Conservation (phyloP, 1,140 invertebrate genomes). For the Halesus radiatus region DNA sequence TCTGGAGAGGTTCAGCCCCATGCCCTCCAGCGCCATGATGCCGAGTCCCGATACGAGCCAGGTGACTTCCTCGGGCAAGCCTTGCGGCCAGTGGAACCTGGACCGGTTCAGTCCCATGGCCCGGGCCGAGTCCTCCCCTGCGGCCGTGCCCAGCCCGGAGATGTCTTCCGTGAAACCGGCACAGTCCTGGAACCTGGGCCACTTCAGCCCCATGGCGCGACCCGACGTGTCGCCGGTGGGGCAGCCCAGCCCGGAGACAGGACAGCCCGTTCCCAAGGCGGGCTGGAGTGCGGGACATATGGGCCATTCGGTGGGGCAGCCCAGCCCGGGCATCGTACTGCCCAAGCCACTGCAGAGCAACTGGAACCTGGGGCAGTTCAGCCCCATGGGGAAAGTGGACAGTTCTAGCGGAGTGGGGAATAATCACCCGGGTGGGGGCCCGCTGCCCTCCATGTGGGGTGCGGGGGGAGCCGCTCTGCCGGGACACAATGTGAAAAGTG, state of each 20-base stretch:
- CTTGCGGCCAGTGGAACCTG: slow-evolving; percentile 53
- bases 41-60: slow-evolving; percentile 58
- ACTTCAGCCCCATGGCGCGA: slow-evolving; percentile 65
- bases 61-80: slow-evolving; percentile 50
- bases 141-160: slow-evolving; percentile 67
- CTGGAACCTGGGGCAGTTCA: slow-evolving; percentile 53
- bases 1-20: slow-evolving; percentile 65
- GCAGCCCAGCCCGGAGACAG: slow-evolving; percentile 68
- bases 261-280: slow-evolving; percentile 63
- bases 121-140: slow-evolving; percentile 68
- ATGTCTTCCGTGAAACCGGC: slow-evolving; percentile 59
- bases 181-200: slow-evolving; percentile 50
- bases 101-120: slow-evolving; percentile 64
- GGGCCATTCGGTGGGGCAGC: slow-evolving; percentile 64
- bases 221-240: slow-evolving; percentile 67
- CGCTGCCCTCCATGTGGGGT: slow-evolving; percentile 50
- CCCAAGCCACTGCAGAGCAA: slow-evolving; percentile 11
- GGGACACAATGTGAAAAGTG: slow-evolving; percentile 35
- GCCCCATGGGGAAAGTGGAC: slow-evolving; percentile 54
- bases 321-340: slow-evolving; percentile 62
- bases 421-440: neutral
- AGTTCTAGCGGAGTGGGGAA: slow-evolving; percentile 45
- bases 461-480: neutral
- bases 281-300: slow-evolving; percentile 60
- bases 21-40: slow-evolving; percentile 58